Evolutionary conservation across 2,113 vertebrate species (phyloP).

Genomic region (Perca fluviatilis): DNA sequence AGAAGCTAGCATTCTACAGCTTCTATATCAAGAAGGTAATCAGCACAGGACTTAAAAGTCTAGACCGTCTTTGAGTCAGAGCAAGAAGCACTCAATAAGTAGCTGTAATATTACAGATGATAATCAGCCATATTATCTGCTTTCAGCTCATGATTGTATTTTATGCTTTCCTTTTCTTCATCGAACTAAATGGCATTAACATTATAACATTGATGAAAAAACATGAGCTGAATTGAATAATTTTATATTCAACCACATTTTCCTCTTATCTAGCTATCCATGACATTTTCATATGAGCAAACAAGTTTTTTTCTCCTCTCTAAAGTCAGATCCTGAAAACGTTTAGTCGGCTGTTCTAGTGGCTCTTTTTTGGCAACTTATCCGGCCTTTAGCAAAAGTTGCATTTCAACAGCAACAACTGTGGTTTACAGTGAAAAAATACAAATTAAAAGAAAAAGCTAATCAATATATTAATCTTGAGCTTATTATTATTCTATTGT

Average conservation of each 20-base stretch:
- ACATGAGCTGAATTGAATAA: neutral
- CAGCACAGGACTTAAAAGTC: neutral
- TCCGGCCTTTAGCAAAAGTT: neutral
- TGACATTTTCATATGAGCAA: conserved; percentile 18
- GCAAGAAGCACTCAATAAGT: conserved; percentile 8
- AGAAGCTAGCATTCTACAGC: neutral
- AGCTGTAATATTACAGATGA: conserved; percentile 20
- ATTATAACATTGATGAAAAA: neutral
- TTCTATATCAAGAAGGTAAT: conserved; percentile 34
- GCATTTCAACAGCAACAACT: neutral
- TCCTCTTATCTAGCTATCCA: neutral
- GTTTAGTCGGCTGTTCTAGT: neutral
- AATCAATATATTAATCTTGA: neutral
- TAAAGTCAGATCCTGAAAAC: neutral
- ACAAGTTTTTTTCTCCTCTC: too few relatives aligned
- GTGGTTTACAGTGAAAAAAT: neutral
- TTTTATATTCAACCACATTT: conserved; percentile 7
- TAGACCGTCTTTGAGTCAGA: conserved; percentile 28
- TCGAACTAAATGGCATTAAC: neutral
- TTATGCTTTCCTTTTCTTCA: conserved; percentile 4
- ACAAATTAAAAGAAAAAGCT: neutral
- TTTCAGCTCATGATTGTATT: conserved; percentile 21
- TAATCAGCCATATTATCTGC: conserved; percentile 28
- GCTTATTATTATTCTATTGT: neutral
- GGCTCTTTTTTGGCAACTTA: neutral